Base-by-base conservation (phyloP, 1,140 invertebrate genomes). In the Vollenhovia emeryi region DNA sequence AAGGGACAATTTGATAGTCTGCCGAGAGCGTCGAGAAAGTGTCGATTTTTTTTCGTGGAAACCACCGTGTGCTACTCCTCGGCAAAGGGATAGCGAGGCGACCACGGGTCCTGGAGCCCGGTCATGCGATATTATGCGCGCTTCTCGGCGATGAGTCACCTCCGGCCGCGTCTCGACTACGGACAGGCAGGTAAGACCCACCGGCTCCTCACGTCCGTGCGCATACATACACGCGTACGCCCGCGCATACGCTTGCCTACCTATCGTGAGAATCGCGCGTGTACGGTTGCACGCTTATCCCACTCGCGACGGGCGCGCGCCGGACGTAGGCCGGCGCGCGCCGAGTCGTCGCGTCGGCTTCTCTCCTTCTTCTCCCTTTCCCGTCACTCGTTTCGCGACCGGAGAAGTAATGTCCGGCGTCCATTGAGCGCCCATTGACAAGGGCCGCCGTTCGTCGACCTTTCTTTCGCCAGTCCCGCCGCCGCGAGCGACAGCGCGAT, bases 391-490 rank as follows among this genome's bases (percentile, higher is more conserved):
- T 62, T 64, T 55, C 59, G 59, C 78, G 80, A 27, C 21, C 78
- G 88, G 24, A 27, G 88, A 92, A 92, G 62, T 90, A 88, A 87
- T 92, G 92, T 59, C 92, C 85, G 86, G 64, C 73, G 52, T 55
- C 87, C 91, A 92, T 92, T 93, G 71, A 92, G 79, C 60, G 55
- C 24, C 80, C 91, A 92, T 92, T 92, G 88, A 93, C 88, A 76
- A 75, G 66, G 13, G 71, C 9, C 21, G 40, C 13, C 33, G 21
- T 24, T 40, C 33, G 3, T 30, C 45, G 57, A 74, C 80, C 27
- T 79, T 84, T 89, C 74, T 85, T 90, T 76, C 71, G 62, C 59
- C 43, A 60, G n/a, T 62, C 45, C 48, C 3, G 50, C 13, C 11
- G 60, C 33, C 9, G 43, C 75, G 71, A 60, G 57, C 59, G 60